These are phyloP conservation scores for Lepus timidus DNA, from an alignment of 2,113 vertebrate species.

Conservation along the genomic window DNA sequence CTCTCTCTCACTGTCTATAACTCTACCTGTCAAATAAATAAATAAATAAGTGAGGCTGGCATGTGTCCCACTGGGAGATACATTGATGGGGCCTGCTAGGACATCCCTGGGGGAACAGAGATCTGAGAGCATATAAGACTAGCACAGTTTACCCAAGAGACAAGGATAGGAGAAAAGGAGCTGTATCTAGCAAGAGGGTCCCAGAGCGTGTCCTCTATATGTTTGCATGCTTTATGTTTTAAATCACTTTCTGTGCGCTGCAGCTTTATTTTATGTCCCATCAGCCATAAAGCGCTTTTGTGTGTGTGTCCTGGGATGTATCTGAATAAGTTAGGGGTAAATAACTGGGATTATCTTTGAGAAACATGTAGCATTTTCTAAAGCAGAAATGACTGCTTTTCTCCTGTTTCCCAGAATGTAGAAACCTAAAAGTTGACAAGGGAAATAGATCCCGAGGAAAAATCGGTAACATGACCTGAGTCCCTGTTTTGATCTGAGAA, in stretches of 20 bases:
- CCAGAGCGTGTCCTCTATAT: neutral
- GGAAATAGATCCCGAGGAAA: conserved; percentile 7
- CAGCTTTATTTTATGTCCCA: neutral
- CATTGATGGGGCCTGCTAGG: neutral
- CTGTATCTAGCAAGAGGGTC: too few species aligned
- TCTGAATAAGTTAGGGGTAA: conserved; percentile 13
- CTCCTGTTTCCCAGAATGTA: neutral
- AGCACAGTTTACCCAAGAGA: neutral
- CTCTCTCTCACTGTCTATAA: too few species aligned
- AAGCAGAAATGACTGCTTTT: neutral
- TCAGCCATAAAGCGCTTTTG: neutral
- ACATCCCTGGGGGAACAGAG: neutral
- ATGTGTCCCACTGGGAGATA: too few species aligned
- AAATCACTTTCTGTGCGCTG: neutral
- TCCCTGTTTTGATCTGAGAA: rapidly evolving
- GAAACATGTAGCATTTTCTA: neutral
- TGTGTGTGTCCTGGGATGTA: neutral
- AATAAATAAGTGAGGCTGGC: too few species aligned
- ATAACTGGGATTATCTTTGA: neutral
- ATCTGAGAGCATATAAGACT: neutral
- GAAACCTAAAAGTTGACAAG: neutral
- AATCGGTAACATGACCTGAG: neutral
- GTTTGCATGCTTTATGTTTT: neutral
- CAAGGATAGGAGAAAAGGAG: neutral
- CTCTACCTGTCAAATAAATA: too few species aligned